These are phyloP conservation scores for Sebastes itinus DNA, from an alignment of 2,797 vertebrate genomes.

Conservation along the genomic window DNA sequence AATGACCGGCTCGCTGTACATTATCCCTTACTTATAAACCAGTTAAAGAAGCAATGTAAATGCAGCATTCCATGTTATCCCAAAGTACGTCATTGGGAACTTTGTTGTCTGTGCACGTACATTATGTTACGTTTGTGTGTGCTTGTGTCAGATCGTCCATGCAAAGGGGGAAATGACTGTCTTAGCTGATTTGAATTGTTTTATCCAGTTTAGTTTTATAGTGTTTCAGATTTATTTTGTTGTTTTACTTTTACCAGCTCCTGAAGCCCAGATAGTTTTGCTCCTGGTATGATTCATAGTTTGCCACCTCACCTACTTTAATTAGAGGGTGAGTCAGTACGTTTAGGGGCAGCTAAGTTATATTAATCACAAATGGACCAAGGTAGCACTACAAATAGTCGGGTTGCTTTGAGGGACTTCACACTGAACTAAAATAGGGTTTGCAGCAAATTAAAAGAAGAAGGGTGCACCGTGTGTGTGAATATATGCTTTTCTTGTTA, in stretches of 20 bases:
- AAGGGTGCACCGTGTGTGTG: background rate
- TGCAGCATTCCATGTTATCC: too few species aligned
- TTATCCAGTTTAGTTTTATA: too few species aligned
- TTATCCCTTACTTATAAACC: too few species aligned
- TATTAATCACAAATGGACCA: slow-evolving; percentile 7
- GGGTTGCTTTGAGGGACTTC: background rate
- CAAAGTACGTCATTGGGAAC: too few species aligned
- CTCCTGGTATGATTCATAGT: slow-evolving; percentile 5
- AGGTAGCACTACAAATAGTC: background rate
- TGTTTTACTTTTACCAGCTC: background rate
- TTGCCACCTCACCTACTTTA: slow-evolving; percentile 1
- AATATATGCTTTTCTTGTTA: background rate
- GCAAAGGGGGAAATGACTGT: too few species aligned
- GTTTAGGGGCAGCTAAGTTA: slow-evolving; percentile 4
- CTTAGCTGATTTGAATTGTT: background rate
- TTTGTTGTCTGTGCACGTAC: too few species aligned
- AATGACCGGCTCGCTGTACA: too few species aligned
- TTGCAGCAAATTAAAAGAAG: background rate
- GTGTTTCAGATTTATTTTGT: background rate
- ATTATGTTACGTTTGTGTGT: too few species aligned
- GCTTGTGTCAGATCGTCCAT: fast-evolving
- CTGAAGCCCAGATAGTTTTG: background rate
- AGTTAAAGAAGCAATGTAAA: too few species aligned
- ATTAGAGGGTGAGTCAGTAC: slow-evolving; percentile 21
- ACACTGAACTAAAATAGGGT: background rate